These are phyloP conservation scores for Gavialis gangeticus DNA, from an alignment of 2,113 vertebrate genomes.

Conservation along the genomic window DNA sequence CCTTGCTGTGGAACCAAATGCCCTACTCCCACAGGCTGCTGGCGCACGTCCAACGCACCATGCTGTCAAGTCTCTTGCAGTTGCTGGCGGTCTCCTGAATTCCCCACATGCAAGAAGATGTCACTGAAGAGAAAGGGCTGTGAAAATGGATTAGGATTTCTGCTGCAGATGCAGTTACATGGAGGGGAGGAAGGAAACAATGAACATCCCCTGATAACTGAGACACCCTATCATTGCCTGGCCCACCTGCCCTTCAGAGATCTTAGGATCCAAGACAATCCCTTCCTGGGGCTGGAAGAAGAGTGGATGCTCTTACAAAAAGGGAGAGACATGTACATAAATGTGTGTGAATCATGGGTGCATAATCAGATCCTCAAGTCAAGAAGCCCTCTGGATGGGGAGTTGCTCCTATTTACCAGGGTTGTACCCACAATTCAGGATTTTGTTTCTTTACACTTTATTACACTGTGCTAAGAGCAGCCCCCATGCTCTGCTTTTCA, in stretches of 20 bases:
- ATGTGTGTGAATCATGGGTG: not conserved
- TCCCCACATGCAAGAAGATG: not conserved
- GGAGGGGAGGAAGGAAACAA: not conserved
- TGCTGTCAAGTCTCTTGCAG: not conserved
- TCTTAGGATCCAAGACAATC: not conserved
- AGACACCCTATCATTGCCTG: not conserved
- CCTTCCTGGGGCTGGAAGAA: not conserved
- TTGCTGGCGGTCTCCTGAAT: not conserved
- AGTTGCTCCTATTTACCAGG: not conserved
- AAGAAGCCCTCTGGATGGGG: not conserved
- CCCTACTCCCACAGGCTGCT: not conserved
- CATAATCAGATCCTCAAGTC: not conserved
- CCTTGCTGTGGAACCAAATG: not conserved
- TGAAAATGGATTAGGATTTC: not conserved
- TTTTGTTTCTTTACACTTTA: not conserved
- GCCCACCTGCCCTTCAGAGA: not conserved
- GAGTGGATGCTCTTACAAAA: not conserved
- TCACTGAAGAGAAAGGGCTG: not conserved
- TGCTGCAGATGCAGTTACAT: not conserved
- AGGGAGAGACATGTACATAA: not conserved
- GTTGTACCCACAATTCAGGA: not conserved
- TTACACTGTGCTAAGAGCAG: not conserved
- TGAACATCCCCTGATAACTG: not conserved
- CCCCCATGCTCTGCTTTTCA: not conserved
- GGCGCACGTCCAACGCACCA: not conserved